These are phyloP conservation scores for Pilophorus perplexus DNA, from an alignment of 2,888 invertebrate species.

Conservation along the genomic window DNA sequence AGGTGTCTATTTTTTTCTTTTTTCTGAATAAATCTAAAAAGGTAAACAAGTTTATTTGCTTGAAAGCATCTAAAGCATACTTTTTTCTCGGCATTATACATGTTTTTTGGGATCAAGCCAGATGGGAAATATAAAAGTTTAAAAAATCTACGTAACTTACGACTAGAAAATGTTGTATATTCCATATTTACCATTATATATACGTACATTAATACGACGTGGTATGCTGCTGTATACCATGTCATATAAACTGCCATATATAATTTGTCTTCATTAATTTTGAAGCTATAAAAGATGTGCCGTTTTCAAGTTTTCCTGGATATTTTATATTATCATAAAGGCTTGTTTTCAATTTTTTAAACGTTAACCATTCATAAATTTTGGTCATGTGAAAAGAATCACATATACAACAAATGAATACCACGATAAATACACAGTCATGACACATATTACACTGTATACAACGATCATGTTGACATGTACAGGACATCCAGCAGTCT, in stretches of 20 bases:
- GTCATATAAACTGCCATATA: slow-evolving; percentile 35
- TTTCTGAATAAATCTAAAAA: slow-evolving; percentile 25
- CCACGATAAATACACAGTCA: slow-evolving; percentile 25
- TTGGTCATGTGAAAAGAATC: slow-evolving; percentile 30
- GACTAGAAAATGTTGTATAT: slow-evolving; percentile 33
- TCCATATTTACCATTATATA: slow-evolving; percentile 37
- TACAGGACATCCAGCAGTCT: slow-evolving; percentile 33
- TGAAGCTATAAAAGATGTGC: slow-evolving; percentile 7
- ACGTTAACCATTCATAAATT: slow-evolving; percentile 23
- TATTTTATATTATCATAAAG: slow-evolving; percentile 26
- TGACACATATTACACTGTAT: slow-evolving; percentile 25
- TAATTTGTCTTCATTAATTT: background rate
- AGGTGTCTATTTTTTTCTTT: slow-evolving; percentile 27
- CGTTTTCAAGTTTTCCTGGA: background rate
- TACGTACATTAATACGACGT: slow-evolving; percentile 31
- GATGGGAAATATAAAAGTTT: slow-evolving; percentile 47
- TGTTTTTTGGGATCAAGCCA: slow-evolving; percentile 44
- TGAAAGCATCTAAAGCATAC: slow-evolving; percentile 38
- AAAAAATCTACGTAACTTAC: slow-evolving; percentile 46
- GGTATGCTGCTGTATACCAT: slow-evolving; percentile 25
- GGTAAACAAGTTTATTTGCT: slow-evolving; percentile 30
- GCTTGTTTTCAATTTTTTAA: slow-evolving; percentile 14
- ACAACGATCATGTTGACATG: slow-evolving; percentile 29
- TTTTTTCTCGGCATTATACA: slow-evolving; percentile 33
- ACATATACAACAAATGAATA: slow-evolving; percentile 26